Evolutionary conservation across 2,113 vertebrate species (phyloP).

Genomic region (Serilophus lunatus): DNA sequence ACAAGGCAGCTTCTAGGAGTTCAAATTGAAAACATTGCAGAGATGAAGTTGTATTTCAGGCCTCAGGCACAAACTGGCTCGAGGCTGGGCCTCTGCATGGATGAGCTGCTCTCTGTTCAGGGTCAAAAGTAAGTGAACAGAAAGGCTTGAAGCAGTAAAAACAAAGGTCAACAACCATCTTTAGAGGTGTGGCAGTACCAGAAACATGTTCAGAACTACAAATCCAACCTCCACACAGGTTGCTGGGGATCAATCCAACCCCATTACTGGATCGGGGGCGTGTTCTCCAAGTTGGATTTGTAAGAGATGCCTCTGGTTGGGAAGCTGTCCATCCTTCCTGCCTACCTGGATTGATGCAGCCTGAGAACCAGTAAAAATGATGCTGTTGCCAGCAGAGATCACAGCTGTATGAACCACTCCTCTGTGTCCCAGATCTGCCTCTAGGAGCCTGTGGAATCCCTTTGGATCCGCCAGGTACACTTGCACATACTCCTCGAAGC

Average conservation of each 20-base stretch:
- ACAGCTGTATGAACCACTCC: conserved; percentile 67
- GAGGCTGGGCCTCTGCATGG: neutral
- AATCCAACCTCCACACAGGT: neutral
- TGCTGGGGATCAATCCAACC: neutral
- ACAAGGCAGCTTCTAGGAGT: neutral
- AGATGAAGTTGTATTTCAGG: neutral
- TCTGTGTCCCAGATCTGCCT: conserved; percentile 64
- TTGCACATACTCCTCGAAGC: conserved; percentile 65
- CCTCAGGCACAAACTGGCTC: neutral
- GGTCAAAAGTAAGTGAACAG: neutral
- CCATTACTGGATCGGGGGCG: neutral
- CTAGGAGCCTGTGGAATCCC: conserved; percentile 64
- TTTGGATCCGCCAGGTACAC: conserved; percentile 58
- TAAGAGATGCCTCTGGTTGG: neutral
- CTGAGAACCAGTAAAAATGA: conserved; percentile 71
- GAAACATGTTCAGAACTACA: neutral
- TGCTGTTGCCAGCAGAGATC: conserved; percentile 54
- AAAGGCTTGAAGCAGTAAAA: neutral
- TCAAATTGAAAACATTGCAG: neutral
- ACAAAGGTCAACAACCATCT: neutral
- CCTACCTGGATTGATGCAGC: conserved; percentile 77
- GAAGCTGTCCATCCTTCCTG: neutral
- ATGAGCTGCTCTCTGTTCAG: neutral
- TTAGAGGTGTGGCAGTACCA: neutral
- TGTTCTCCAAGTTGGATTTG: neutral